A percentile compares a stretch with the other conserved stretches of the same genome.
Conservation (phyloP, 2,888 invertebrate genomes). For the Erebia ligea region DNA sequence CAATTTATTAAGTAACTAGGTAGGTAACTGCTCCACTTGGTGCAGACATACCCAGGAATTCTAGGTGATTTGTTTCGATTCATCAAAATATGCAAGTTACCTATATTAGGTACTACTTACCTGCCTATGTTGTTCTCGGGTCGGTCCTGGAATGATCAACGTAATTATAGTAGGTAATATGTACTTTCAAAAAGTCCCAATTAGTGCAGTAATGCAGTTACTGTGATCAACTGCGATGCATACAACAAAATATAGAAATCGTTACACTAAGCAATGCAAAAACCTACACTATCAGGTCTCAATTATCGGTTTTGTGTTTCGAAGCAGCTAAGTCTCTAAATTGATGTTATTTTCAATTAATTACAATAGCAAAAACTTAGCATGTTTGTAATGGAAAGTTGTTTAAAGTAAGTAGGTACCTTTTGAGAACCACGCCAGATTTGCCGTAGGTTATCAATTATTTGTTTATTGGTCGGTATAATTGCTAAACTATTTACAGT, state of each 20-base stretch:
- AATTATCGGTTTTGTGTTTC: conserved; percentile 3
- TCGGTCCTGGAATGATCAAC: no score
- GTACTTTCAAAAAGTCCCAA: not conserved
- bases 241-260: not conserved
- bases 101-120: no score
- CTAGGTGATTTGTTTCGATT: no score
- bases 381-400: conserved; percentile 8
- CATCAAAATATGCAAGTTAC: no score
- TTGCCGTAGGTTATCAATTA: not conserved
- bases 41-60: no score
- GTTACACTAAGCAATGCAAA: not conserved
- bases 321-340: conserved; percentile 11
- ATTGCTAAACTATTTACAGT: no score
- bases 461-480: not conserved
- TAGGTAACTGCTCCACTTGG: no score
- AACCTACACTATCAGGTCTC: not conserved
- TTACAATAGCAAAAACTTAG: not conserved
- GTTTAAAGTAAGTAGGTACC: not conserved
- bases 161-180: no score
- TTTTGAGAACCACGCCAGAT: not conserved
- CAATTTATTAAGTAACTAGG: no score
- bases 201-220: not conserved
- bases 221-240: not conserved
- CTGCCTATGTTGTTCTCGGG: no score
- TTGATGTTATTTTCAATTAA: conserved; percentile 10